Evolutionary conservation across 92 coral and sea anemone species (phyloP), one percentile per base, ranked within the genome.

Genomic region (Zoanthus sociatus): DNA sequence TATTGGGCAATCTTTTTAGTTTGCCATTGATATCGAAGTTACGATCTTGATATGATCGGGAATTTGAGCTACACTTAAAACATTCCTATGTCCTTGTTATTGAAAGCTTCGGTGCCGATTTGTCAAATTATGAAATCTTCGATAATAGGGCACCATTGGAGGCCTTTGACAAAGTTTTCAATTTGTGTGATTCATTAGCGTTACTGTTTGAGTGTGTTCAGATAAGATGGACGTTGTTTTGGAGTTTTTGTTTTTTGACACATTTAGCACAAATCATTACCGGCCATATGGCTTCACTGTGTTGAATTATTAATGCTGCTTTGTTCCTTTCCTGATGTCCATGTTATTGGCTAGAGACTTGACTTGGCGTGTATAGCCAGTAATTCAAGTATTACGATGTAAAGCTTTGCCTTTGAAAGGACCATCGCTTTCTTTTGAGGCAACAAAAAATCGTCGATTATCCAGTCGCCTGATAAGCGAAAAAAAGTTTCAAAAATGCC

Each of bases 241-340:
- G 26, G 88, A n/a, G 37, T 61, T 77, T 77, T 77, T 77, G 53
- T 76, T 37, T 89, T 83, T 67, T 76, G 76, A 48, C 82, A 44
- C 83, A 66, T 83, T 78, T 74, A 84, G 67, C 60, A 75, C 69
- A 61, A 87, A 85, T 79, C 88, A 53, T 87, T 84, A 79, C 78
- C 91, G 88, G 92, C 88, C 95, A 94, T 83, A 89, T 87, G 90
- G 76, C 83, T 84, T 88, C 75, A 70, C 73, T 82, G 86, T 90
- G 83, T 82, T 94, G 94, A 94, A 94, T 94, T 86, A 94, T 94
- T 93, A 88, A 94, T 94, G 89, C 26, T 87, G 87, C 91, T 92
- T 92, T 94, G 92, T 93, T 93, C 87, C 79, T 66, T 88, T 81
- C 30, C 79, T 78, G 78, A 69, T 67, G 61, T 71, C 70, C n/a